phyloP scores from a whole-genome alignment of 2,113 vertebrate species.

The Kryptolebias marmoratus region DNA sequence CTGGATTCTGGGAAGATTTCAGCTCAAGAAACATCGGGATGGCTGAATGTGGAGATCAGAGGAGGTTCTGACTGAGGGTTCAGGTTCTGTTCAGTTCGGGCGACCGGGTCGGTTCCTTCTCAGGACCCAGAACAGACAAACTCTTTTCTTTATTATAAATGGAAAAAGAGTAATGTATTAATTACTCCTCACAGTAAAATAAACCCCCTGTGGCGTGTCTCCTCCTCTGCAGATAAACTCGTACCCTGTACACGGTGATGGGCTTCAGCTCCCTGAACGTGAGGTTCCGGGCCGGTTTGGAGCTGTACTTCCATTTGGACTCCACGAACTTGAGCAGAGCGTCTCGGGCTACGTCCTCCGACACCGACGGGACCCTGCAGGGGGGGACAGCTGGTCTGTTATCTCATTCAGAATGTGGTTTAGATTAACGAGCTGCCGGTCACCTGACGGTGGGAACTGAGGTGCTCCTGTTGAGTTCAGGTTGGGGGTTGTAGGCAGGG shows the following conservation, averaged over 20 bases:
- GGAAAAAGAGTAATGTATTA: too few species aligned
- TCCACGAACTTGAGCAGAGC: constrained; percentile 82
- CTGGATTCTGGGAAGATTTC: too few species aligned
- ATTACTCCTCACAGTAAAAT: too few species aligned
- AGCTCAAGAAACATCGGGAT: too few species aligned
- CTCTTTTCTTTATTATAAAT: too few species aligned
- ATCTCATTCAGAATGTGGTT: too few species aligned
- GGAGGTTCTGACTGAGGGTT: too few species aligned
- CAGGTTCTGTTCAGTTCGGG: too few species aligned
- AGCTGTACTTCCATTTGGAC: constrained; percentile 82
- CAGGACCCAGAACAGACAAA: too few species aligned
- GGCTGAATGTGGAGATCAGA: too few species aligned
- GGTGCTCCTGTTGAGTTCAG: constrained; percentile 74
- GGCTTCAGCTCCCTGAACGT: constrained; percentile 80
- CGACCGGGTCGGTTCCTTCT: too few species aligned
- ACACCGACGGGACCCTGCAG: constrained; percentile 78
- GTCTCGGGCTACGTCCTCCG: constrained; percentile 80
- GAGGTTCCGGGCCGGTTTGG: constrained; percentile 78
- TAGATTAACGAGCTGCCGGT: not conserved
- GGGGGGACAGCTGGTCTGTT: rapidly evolving
- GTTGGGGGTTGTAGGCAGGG: constrained; percentile 70
- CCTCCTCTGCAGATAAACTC: not conserved
- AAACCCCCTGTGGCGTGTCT: too few species aligned
- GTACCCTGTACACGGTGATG: constrained; percentile 81
- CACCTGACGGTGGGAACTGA: constrained; percentile 76